phyloP scores from a whole-genome alignment of 2,113 vertebrate genomes.

The Alligator mississippiensis region DNA sequence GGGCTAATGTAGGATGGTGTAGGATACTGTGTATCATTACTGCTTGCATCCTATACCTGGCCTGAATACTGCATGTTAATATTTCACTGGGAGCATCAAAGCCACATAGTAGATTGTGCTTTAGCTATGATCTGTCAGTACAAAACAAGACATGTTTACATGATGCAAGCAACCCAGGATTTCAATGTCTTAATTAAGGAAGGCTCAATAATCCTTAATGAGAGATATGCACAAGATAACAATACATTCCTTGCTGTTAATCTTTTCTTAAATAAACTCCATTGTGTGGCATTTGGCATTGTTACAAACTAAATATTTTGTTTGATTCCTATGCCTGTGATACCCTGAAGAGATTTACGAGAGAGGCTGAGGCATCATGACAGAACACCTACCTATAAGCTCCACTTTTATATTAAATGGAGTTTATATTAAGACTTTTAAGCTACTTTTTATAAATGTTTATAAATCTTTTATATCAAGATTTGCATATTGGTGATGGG shows the following conservation, averaged over 20 bases:
- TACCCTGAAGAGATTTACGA: neutral
- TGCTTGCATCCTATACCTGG: neutral
- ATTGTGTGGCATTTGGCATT: neutral
- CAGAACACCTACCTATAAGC: no score
- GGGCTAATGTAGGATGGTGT: neutral
- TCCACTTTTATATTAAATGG: no score
- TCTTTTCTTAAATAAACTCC: neutral
- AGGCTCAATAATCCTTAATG: slow-evolving; percentile 5
- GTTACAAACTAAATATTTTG: slow-evolving; percentile 43
- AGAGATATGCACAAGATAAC: neutral
- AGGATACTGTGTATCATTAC: neutral
- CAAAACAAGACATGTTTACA: neutral
- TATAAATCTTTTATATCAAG: slow-evolving; percentile 5
- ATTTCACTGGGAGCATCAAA: neutral
- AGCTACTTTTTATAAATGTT: no score
- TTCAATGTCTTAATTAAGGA: slow-evolving; percentile 17
- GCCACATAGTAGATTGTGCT: neutral
- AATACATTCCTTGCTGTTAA: neutral
- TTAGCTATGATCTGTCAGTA: neutral
- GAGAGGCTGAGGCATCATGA: neutral
- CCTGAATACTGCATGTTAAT: neutral
- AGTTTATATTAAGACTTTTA: no score
- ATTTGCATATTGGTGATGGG: neutral
- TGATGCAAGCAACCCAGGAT: neutral
- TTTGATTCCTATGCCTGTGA: neutral